Evolutionary conservation across 2,797 vertebrate genomes (phyloP).

Genomic region (Rhinoraja longicauda): DNA sequence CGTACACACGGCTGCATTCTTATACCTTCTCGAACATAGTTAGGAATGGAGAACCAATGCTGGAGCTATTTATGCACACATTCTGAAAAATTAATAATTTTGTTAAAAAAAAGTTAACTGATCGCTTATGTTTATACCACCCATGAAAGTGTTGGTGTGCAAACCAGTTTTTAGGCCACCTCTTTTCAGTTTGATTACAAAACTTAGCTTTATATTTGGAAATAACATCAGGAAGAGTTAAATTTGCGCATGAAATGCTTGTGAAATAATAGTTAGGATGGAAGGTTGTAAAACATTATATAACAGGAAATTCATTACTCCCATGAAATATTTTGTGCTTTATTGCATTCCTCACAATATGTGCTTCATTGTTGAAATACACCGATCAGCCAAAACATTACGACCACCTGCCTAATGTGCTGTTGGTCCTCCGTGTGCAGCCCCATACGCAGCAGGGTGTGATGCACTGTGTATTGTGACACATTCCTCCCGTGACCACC

Average conservation of each 20-base stretch:
- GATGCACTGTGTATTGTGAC: no score
- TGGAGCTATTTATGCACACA: no score
- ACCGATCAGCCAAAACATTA: no score
- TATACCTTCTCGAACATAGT: background rate
- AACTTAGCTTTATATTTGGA: background rate
- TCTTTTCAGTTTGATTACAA: background rate
- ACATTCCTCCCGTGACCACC: no score
- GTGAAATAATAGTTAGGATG: background rate
- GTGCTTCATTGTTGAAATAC: no score
- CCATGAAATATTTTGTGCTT: background rate
- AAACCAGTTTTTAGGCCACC: background rate
- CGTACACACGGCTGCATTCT: background rate
- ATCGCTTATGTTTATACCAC: background rate
- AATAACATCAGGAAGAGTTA: background rate
- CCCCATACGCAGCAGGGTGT: no score
- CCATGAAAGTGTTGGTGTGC: background rate
- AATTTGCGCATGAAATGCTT: background rate
- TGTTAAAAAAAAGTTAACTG: no score
- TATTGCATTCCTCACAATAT: background rate
- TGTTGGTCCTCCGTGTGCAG: no score
- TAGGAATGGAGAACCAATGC: no score
- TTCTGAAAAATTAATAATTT: no score
- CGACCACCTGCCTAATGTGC: no score
- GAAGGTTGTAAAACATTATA: background rate
- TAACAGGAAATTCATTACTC: background rate